These are phyloP conservation scores for Sarcophaga subvicina DNA, from an alignment of 2,888 invertebrate species.

Conservation along the genomic window DNA sequence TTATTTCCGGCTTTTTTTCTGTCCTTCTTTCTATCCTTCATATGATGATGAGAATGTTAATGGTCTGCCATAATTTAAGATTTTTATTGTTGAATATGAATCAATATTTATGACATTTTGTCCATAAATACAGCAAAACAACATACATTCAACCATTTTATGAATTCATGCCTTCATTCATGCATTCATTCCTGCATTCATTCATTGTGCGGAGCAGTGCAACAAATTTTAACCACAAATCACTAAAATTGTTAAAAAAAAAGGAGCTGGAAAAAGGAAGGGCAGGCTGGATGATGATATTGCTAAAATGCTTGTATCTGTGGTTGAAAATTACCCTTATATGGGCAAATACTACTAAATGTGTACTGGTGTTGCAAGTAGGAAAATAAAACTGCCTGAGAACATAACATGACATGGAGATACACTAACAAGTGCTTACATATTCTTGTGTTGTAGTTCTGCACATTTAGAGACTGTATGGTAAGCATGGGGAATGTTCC, in stretches of 20 bases:
- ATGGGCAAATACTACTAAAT: slow-evolving; percentile 4
- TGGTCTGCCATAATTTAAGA: background rate
- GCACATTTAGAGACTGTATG: no score
- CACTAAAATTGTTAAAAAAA: no score
- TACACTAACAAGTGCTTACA: slow-evolving; percentile 1
- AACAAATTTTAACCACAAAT: slow-evolving; percentile 49
- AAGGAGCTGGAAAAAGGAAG: no score
- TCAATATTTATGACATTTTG: background rate
- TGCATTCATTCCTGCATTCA: background rate
- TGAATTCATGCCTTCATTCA: background rate
- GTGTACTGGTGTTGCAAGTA: slow-evolving; percentile 22
- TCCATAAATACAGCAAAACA: background rate
- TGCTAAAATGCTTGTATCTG: slow-evolving; percentile 5
- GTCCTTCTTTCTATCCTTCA: background rate
- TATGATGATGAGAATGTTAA: background rate
- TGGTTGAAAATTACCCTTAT: background rate
- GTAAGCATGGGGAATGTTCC: no score
- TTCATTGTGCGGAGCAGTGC: slow-evolving; percentile 9
- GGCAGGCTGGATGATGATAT: slow-evolving; percentile 11
- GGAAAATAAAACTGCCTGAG: slow-evolving; percentile 33
- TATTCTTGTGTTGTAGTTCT: background rate
- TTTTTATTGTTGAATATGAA: no score
- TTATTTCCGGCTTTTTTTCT: no score
- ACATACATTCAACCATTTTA: background rate
- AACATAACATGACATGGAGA: slow-evolving; percentile 50